A percentile compares a stretch with the other conserved stretches of the same genome.
Evolutionary conservation across 1,140 invertebrate species (phyloP).

Genomic region (Chrysomallon squamiferum): DNA sequence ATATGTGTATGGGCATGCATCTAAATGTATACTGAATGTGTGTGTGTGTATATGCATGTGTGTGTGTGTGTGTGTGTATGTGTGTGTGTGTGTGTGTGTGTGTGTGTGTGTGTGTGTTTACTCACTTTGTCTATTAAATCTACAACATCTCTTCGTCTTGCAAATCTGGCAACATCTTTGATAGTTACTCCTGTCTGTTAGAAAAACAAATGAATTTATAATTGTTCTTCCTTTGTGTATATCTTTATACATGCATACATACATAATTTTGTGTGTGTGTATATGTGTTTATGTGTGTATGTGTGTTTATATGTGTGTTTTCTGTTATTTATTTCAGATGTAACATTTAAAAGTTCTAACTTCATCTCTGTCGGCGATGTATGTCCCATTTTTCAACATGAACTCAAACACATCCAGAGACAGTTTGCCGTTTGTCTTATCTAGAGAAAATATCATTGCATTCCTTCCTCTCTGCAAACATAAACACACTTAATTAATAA

Average conservation of each 20-base stretch:
- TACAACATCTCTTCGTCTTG: conserved; percentile 45
- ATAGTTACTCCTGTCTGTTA: conserved; percentile 51
- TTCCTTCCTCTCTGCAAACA: conserved; percentile 50
- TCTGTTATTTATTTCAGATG: too few relatives aligned
- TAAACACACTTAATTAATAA: conserved; percentile 8
- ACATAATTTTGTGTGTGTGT: too few relatives aligned
- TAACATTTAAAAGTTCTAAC: conserved; percentile 18
- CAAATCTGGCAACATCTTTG: conserved; percentile 51
- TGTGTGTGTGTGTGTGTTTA: too few relatives aligned
- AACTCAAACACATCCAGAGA: conserved; percentile 41
- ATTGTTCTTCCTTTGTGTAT: too few relatives aligned
- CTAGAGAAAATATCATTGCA: conserved; percentile 49
- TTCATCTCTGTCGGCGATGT: conserved; percentile 47
- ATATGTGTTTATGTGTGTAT: neutral
- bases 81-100: too few relatives aligned
- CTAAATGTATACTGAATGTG: too few relatives aligned
- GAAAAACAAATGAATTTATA: conserved; percentile 7
- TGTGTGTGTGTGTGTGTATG: too few relatives aligned
- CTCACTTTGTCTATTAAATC: conserved; percentile 51
- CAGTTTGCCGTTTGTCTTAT: conserved; percentile 41
- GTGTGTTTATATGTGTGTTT: too few relatives aligned
- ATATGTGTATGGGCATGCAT: too few relatives aligned
- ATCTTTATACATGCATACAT: too few relatives aligned
- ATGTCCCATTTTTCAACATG: conserved; percentile 44
- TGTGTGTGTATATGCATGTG: too few relatives aligned